phyloP scores from a whole-genome alignment of 2,797 vertebrate species.

The Echeneis naucrates region DNA sequence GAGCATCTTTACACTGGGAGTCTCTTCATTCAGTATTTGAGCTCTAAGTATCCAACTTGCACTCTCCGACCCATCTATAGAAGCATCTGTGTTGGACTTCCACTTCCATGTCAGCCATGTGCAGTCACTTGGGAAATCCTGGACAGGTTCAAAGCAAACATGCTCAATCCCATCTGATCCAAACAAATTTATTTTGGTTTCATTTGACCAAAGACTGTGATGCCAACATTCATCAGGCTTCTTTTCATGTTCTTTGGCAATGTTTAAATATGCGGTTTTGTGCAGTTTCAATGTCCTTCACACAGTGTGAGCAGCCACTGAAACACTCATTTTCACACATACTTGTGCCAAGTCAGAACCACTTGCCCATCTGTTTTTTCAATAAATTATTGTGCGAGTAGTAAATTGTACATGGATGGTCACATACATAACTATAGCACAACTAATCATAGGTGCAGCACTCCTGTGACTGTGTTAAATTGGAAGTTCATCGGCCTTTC shows the following conservation, averaged over 20 bases:
- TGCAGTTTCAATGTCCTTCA: slow-evolving; percentile 10
- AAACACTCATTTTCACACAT: slow-evolving; percentile 3
- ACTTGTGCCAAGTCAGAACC: slow-evolving; percentile 5
- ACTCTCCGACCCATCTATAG: slow-evolving; percentile 1
- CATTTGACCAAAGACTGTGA: background rate
- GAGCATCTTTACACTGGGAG: background rate
- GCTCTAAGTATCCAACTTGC: background rate
- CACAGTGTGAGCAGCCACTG: background rate
- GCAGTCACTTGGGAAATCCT: background rate
- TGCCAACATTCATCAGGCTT: slow-evolving; percentile 24
- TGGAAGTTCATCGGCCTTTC: background rate
- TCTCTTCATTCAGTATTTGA: background rate
- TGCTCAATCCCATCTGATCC: background rate
- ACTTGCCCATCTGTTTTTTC: slow-evolving; percentile 5
- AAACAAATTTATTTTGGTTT: slow-evolving; percentile 8
- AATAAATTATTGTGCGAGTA: background rate
- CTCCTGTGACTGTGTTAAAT: background rate
- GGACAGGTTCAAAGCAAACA: background rate
- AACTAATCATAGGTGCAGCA: background rate
- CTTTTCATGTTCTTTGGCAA: slow-evolving; percentile 22
- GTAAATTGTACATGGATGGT: background rate
- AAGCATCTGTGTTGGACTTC: background rate
- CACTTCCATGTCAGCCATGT: background rate
- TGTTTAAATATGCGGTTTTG: background rate
- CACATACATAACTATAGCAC: background rate